Evolutionary conservation across 2,113 vertebrate genomes (phyloP).

Genomic region (Peucedramus taeniatus): DNA sequence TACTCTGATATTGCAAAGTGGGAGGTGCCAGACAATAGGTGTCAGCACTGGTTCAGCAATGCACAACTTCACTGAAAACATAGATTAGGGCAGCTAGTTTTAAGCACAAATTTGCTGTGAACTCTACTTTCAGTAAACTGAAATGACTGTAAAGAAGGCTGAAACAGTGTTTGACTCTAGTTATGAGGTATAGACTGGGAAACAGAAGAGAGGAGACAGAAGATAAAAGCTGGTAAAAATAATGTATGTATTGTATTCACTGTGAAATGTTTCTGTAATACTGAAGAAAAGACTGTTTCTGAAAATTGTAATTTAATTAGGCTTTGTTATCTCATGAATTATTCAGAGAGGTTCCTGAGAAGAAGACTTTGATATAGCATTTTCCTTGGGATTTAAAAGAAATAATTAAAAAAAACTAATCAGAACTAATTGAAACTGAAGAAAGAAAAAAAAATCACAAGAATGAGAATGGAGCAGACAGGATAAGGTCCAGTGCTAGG

Average conservation of each 20-base stretch:
- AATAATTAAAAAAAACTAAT: background rate
- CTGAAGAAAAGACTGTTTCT: background rate
- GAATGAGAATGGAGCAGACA: background rate
- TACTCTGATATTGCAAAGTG: background rate
- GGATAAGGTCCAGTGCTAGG: background rate
- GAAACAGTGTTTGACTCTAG: background rate
- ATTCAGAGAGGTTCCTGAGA: background rate
- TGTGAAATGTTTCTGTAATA: background rate
- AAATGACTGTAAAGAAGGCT: background rate
- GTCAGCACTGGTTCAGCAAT: conserved; percentile 33
- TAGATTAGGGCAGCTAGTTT: background rate
- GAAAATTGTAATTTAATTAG: background rate
- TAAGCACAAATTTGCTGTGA: background rate
- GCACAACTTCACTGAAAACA: background rate
- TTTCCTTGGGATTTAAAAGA: background rate
- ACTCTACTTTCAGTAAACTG: background rate
- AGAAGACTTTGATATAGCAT: background rate
- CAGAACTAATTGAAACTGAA: background rate
- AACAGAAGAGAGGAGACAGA: background rate
- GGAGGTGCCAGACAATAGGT: conserved; percentile 22
- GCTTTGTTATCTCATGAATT: background rate
- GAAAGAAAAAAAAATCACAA: background rate
- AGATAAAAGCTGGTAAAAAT: background rate
- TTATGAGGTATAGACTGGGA: background rate
- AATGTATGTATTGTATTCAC: background rate